phyloP scores from a whole-genome alignment of 2,113 vertebrate species.

The Eulacestoma nigropectus region DNA sequence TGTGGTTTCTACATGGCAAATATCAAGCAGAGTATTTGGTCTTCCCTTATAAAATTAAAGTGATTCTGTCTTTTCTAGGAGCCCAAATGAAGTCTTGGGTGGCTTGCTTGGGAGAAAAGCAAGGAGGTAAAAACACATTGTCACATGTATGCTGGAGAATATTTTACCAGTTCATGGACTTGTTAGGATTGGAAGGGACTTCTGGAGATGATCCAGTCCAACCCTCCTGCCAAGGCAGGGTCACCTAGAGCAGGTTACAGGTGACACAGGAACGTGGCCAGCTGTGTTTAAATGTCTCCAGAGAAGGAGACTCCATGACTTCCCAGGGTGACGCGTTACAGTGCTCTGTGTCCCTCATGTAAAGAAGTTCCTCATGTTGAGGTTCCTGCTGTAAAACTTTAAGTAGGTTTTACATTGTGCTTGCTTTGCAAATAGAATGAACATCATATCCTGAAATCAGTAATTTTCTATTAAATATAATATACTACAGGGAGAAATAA shows the following conservation, averaged over 20 bases:
- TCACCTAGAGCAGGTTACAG: not conserved
- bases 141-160: not conserved
- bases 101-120: not conserved
- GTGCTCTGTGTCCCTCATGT: not conserved
- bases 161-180: not conserved
- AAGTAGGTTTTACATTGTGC: not conserved
- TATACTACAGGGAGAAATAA: not conserved
- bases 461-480: not conserved
- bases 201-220: not conserved
- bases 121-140: not conserved
- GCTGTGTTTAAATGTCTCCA: not conserved
- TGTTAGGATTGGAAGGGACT: not conserved
- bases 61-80: not conserved
- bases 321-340: not conserved
- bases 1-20: not conserved
- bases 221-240: not conserved
- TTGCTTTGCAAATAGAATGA: not conserved
- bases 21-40: not conserved
- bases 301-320: not conserved
- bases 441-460: not conserved
- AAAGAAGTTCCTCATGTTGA: not conserved
- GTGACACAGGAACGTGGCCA: not conserved
- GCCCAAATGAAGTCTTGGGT: accelerated
- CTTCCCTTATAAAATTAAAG: not conserved
- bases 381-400: not conserved